These are phyloP conservation scores for Epizoanthus ramosus DNA, from an alignment of 92 coral and sea anemone species.

Conservation along the genomic window DNA sequence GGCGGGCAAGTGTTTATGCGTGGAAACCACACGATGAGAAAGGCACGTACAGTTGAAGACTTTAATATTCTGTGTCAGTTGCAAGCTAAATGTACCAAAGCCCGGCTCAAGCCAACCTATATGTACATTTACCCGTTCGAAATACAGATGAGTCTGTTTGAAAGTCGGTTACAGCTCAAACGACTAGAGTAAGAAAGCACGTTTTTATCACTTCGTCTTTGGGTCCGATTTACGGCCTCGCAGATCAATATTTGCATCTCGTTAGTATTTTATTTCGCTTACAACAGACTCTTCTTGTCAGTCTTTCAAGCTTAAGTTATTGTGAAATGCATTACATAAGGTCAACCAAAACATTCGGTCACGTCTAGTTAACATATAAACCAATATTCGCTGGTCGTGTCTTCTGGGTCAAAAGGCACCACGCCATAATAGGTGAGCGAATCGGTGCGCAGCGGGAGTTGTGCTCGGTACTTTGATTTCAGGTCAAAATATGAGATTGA, in stretches of 20 bases:
- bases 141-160: too few relatives aligned
- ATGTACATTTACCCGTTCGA: too few relatives aligned
- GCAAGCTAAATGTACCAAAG: too few relatives aligned
- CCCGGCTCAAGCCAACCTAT: too few relatives aligned
- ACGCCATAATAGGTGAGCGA: slow-evolving; percentile 3
- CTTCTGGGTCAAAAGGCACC: slow-evolving; percentile 10
- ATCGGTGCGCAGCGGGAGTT: slow-evolving; percentile 3
- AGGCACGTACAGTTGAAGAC: too few relatives aligned
- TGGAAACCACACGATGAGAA: too few relatives aligned
- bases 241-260: not conserved
- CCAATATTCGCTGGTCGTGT: not conserved
- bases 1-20: too few relatives aligned
- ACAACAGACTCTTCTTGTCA: not conserved
- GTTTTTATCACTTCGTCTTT: too few relatives aligned
- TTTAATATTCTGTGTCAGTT: too few relatives aligned
- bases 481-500: not conserved
- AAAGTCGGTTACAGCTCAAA: too few relatives aligned
- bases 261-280: not conserved
- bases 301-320: not conserved
- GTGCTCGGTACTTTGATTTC: not conserved
- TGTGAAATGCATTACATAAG: not conserved
- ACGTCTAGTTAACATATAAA: slow-evolving; percentile 4
- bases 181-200: too few relatives aligned
- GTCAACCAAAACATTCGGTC: not conserved
- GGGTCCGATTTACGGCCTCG: too few relatives aligned